Percentiles rank a stretch among this genome's conserved stretches.
phyloP scores from a whole-genome alignment of 2,113 vertebrate genomes.

The Chrysochloris asiatica region DNA sequence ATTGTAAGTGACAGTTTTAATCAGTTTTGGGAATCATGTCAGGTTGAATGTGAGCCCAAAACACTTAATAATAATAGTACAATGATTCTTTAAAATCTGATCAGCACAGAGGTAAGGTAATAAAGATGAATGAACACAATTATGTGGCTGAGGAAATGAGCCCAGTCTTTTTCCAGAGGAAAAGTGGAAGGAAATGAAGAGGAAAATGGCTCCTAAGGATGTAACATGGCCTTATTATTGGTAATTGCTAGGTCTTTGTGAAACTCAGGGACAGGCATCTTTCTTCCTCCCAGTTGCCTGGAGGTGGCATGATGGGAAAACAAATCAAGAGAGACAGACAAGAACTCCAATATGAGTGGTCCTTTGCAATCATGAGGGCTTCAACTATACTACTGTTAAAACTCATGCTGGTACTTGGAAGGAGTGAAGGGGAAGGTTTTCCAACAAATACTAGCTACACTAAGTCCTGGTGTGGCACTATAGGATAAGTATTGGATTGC shows the following conservation, averaged over 20 bases:
- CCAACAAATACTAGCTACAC: neutral
- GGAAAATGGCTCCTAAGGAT: neutral
- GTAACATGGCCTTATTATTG: neutral
- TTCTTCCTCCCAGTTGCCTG: neutral
- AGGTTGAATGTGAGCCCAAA: neutral
- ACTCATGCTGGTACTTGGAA: neutral
- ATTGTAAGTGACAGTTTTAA: neutral
- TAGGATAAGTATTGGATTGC: no score
- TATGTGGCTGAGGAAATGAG: neutral
- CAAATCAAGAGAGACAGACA: neutral
- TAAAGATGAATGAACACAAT: neutral
- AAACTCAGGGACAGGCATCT: neutral
- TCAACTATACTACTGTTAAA: neutral
- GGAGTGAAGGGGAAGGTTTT: neutral
- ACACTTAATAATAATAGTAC: neutral
- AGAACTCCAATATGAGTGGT: neutral
- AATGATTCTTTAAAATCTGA: neutral
- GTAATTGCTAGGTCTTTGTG: neutral
- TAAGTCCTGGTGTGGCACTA: no score
- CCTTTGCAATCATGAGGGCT: neutral
- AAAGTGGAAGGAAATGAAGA: no score
- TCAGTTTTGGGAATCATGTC: neutral
- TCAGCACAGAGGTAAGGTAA: neutral
- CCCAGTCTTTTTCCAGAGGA: neutral
- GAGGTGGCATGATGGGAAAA: neutral